Evolutionary conservation across 2,888 invertebrate genomes (phyloP).

Genomic region (Yponomeuta cagnagella): DNA sequence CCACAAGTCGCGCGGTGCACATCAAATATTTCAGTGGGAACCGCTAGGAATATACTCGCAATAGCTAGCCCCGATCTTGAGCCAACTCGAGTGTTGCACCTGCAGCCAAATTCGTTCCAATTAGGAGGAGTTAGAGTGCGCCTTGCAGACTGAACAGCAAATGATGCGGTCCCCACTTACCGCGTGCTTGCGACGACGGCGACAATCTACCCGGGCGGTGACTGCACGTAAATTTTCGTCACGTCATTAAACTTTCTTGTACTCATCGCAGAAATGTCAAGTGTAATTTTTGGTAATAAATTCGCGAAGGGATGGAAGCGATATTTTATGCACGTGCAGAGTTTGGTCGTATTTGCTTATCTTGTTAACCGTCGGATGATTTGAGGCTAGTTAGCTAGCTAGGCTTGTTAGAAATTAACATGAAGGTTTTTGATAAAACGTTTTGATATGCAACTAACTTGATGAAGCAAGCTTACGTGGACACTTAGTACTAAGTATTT

Average conservation of each 20-base stretch:
- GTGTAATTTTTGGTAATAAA: slow-evolving; percentile 23
- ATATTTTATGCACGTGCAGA: not conserved
- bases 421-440: too few relatives aligned
- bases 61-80: slow-evolving; percentile 71
- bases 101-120: slow-evolving; percentile 75
- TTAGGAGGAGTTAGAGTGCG: slow-evolving; percentile 72
- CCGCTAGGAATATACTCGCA: slow-evolving; percentile 61
- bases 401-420: too few relatives aligned
- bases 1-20: slow-evolving; percentile 64
- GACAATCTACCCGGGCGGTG: slow-evolving; percentile 56
- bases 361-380: not conserved
- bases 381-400: too few relatives aligned
- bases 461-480: not conserved
- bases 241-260: slow-evolving; percentile 70
- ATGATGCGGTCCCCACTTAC: slow-evolving; percentile 73
- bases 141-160: slow-evolving; percentile 70
- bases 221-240: slow-evolving; percentile 54
- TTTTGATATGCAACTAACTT: not conserved
- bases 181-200: slow-evolving; percentile 37
- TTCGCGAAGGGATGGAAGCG: slow-evolving; percentile 16
- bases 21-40: slow-evolving; percentile 68
- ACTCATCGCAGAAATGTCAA: slow-evolving; percentile 30
- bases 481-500: not conserved
- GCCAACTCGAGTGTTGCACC: slow-evolving; percentile 73
- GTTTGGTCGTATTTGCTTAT: not conserved